Base-by-base conservation (phyloP, 2,797 vertebrate genomes). In the Ceryle rudis region DNA sequence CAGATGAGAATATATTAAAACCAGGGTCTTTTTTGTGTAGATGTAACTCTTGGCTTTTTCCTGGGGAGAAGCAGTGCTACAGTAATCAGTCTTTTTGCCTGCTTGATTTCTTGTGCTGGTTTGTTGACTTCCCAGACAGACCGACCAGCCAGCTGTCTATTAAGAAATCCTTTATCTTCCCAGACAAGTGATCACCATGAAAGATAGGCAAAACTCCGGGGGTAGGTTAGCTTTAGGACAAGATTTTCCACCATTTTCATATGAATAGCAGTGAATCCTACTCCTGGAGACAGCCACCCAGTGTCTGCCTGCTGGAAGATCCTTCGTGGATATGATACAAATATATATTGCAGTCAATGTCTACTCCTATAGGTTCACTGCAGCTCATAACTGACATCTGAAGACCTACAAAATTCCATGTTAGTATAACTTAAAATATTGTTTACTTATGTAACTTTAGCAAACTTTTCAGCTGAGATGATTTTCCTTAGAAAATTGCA, bases 191-290 rank as follows among this genome's bases (percentile, higher is more conserved):
- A 89, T 90, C 86, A 77, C 77, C 70, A 14, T 94, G 84, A 93
- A 70, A 86, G 94, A 95, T 55, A 88, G 44, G 87, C 60, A 94
- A 82, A 95, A 70, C 94, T 94, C 87, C 95, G 83, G 94, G 88
- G 75, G 82, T 29, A 93, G 67, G 65, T 83, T 96, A 89, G 88
- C 93, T 94, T 94, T 74, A 96, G 95, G 95, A 94, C 80, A 97
- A 90, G 89, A 95, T 97, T 97, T 97, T 89, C 90, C 75, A 86
- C 57, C 18, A 58, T 94, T 92, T 95, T 93, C 92, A 95, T 81
- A 90, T 87, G 86, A 96, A 95, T 93, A 70, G 90, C 67, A 94
- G 64, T 10, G 65, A 95, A 80, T 94, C 81, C 61, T 52, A 6
- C 31, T 93, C 82, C 65, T 78, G 81, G 72, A 86, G 77, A 81